phyloP scores from a whole-genome alignment of 2,113 vertebrate genomes.

The Callipepla squamata region DNA sequence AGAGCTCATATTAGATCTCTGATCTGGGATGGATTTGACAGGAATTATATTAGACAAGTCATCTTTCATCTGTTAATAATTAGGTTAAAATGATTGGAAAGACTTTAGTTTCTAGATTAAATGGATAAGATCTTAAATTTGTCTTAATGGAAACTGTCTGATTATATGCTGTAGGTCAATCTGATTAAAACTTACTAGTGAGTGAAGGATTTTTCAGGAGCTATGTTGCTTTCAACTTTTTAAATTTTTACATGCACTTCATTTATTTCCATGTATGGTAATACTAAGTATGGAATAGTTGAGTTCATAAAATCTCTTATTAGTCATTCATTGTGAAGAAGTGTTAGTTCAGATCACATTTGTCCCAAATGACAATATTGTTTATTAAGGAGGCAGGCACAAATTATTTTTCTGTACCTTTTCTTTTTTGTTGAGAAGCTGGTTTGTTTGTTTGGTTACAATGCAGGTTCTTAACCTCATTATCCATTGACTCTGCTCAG shows the following conservation, averaged over 20 bases:
- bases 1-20: background rate
- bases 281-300: background rate
- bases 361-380: background rate
- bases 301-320: background rate
- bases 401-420: background rate
- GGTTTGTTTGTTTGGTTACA: background rate
- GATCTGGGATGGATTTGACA: constrained; percentile 3
- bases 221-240: background rate
- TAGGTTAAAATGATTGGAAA: background rate
- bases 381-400: background rate
- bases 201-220: background rate
- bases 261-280: background rate
- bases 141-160: constrained; percentile 7
- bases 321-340: background rate
- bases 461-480: background rate
- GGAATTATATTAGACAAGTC: constrained; percentile 24
- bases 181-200: background rate
- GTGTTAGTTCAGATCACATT: background rate
- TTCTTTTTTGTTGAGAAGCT: background rate
- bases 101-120: constrained; percentile 13
- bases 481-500: background rate
- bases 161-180: constrained; percentile 15
- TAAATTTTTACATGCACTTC: background rate
- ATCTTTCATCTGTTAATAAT: constrained; percentile 15
- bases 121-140: constrained; percentile 20